Base-by-base conservation (phyloP, 2,888 invertebrate genomes). In the Hipparchia sbordonii region DNA sequence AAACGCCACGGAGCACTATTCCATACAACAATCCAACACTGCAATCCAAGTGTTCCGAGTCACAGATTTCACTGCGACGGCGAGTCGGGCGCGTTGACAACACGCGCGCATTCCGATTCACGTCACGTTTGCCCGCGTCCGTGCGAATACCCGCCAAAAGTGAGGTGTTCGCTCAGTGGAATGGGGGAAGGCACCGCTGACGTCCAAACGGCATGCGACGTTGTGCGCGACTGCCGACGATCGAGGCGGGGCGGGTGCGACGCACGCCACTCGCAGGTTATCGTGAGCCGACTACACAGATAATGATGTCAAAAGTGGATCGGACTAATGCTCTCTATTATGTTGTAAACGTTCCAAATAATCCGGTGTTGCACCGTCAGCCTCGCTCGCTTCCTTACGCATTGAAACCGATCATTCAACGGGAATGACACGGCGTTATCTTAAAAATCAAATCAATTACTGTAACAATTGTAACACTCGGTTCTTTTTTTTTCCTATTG, bases 271-370 rank as follows among this genome's bases (percentile, higher is more conserved):
- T 89, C 89, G 89, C 92, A 91, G 92, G 93, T 93, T 93, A 93
- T 93, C 93, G 93, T 90, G 85, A 89, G 85, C 87, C 88, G 88
- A 84, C 88, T 90, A 89, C 87, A 88, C 89, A 92, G 92, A 93
- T 93, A 93, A 92, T 93, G 92, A 93, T 92, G 92, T 92, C 93
- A 93, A 92, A 93, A 92, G 92, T 91, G 92, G 93, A 92, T 92
- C 90, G 90, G 87, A 90, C 93, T 92, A 92, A 92, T 92, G 89
- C 87, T 91, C 89, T 87, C 87, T 89, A 91, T 91, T 92, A 91
- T 90, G 89, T 90, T 91, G 88, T 91, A 89, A 91, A 91, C 85
- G 87, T 83, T 86, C 82, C 83, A 83, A 89, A 88, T 88, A 85
- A 83, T 83, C 82, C 80, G 80, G 84, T 84, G 79, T 83, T 87